Conservation (phyloP, 1,140 invertebrate species). For the Harlomillsia oculata region DNA sequence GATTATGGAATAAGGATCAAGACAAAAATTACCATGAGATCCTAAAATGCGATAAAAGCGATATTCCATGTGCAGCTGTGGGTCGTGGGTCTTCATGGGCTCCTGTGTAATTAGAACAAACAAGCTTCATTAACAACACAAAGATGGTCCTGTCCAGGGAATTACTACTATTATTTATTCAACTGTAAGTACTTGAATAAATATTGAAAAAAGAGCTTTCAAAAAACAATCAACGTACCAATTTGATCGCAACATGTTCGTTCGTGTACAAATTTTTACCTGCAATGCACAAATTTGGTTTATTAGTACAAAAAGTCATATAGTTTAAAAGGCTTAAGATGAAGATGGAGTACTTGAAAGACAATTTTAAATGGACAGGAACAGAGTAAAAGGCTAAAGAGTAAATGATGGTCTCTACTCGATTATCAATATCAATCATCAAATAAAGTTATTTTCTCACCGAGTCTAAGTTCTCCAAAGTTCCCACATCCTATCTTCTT, state of each 20-base stretch:
- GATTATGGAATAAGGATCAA: no score
- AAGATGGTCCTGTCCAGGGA: no score
- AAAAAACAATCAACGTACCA: constrained; percentile 55
- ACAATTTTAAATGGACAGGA: no score
- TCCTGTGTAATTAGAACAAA: constrained; percentile 50
- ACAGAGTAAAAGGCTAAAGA: background rate
- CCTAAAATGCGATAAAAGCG: constrained; percentile 99
- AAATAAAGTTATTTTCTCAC: constrained; percentile 49
- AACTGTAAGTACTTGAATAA: background rate
- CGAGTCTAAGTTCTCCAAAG: constrained; percentile 97
- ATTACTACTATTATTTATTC: no score
- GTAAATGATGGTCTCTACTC: background rate
- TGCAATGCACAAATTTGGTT: constrained; percentile 58
- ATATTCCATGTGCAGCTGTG: constrained; percentile 99
- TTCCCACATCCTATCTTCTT: constrained; percentile 99
- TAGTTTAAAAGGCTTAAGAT: no score
- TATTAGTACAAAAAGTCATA: no score
- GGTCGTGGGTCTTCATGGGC: constrained; percentile 99
- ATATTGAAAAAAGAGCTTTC: background rate
- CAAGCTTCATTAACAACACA: no score
- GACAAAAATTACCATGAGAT: constrained; percentile 63
- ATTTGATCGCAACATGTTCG: constrained; percentile 99
- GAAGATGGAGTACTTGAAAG: no score
- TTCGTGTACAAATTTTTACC: constrained; percentile 99
- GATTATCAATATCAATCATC: background rate